These are phyloP conservation scores for Balearica regulorum DNA, from an alignment of 2,797 vertebrate genomes.

Conservation along the genomic window DNA sequence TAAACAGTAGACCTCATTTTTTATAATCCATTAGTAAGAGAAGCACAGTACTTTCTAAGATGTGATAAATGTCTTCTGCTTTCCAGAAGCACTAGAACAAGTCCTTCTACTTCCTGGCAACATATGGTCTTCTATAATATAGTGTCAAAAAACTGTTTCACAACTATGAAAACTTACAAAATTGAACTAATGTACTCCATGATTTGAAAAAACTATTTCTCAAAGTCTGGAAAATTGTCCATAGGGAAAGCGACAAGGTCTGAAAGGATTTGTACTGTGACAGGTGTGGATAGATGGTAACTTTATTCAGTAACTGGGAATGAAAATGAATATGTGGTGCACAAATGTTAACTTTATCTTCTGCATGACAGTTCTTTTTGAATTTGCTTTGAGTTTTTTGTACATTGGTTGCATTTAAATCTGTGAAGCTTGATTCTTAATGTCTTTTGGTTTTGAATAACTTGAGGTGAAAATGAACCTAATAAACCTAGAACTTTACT, in stretches of 20 bases:
- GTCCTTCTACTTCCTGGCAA: neutral
- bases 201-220: neutral
- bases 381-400: neutral
- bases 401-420: neutral
- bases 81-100: neutral
- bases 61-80: neutral
- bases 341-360: neutral
- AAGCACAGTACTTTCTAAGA: neutral
- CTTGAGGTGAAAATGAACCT: neutral
- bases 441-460: neutral
- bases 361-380: neutral
- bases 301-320: neutral
- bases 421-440: neutral
- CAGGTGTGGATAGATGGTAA: neutral
- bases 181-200: neutral
- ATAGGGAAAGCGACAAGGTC: neutral
- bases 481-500: neutral
- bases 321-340: neutral
- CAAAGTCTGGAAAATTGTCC: neutral
- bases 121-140: neutral
- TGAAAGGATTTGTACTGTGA: neutral
- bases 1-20: neutral
- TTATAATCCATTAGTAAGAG: neutral
- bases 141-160: neutral
- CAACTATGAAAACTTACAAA: neutral